Percentiles rank a stretch among this genome's conserved stretches.
phyloP scores from a whole-genome alignment of 2,113 vertebrate species.

The Festucalex cinctus region DNA sequence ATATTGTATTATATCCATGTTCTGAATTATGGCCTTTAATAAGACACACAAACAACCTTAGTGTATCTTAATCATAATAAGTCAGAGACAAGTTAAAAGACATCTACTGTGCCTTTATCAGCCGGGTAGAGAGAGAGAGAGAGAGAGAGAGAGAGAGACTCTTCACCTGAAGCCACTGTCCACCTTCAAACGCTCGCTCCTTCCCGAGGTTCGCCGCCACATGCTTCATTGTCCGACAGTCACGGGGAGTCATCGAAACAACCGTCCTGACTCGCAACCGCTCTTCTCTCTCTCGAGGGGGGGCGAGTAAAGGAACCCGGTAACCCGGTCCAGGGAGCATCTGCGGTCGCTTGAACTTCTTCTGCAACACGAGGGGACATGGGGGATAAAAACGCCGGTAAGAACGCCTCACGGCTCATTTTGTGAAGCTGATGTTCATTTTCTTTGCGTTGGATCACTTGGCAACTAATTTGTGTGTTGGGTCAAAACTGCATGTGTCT shows the following conservation, averaged over 20 bases:
- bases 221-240: conserved; percentile 1
- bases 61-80: not conserved
- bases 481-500: not conserved
- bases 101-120: conserved; percentile 13
- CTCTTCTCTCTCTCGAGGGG: not conserved
- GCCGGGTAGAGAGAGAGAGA: conserved; percentile 18
- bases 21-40: not conserved
- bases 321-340: not conserved
- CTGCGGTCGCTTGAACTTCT: conserved; percentile 30
- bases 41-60: not conserved
- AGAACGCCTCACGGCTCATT: conserved; percentile 38
- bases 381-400: conserved; percentile 71
- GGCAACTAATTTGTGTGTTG: not conserved
- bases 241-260: conserved; percentile 12
- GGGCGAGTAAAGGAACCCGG: not conserved
- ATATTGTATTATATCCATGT: no score
- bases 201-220: not conserved
- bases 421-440: not conserved
- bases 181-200: conserved; percentile 21
- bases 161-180: conserved; percentile 39
- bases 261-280: conserved; percentile 16
- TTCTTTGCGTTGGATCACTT: not conserved
- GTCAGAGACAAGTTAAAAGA: not conserved
- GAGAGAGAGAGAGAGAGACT: no score
- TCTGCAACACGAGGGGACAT: conserved; percentile 57